A percentile compares a stretch with the other conserved stretches of the same genome.
Evolutionary conservation across 1,140 invertebrate genomes (phyloP).

Genomic region (Agrypnia vestita): DNA sequence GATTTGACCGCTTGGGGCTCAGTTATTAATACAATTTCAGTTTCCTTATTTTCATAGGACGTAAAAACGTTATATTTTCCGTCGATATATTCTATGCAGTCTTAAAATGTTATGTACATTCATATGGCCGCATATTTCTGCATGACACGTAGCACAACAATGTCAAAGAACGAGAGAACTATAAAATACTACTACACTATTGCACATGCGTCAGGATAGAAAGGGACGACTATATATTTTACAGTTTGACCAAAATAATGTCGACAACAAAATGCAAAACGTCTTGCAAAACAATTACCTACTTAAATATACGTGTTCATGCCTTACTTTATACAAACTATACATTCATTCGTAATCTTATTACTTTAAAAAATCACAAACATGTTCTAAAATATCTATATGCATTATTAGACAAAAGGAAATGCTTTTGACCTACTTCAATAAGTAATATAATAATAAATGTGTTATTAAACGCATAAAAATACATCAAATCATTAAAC

Average conservation of each 20-base stretch:
- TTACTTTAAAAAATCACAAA: too few relatives aligned
- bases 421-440: too few relatives aligned
- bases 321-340: too few relatives aligned
- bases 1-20: background rate
- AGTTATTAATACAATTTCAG: background rate
- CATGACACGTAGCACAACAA: background rate
- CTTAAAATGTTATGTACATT: background rate
- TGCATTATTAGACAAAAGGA: too few relatives aligned
- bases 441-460: too few relatives aligned
- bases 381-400: too few relatives aligned
- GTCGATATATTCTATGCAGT: background rate
- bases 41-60: slow-evolving; percentile 9
- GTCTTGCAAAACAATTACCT: background rate
- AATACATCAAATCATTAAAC: too few relatives aligned
- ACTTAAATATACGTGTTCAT: background rate
- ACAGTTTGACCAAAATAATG: background rate
- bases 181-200: background rate
- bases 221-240: slow-evolving; percentile 23
- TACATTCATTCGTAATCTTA: too few relatives aligned
- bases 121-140: background rate
- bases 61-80: background rate
- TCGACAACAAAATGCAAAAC: slow-evolving; percentile 3
- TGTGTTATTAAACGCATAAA: too few relatives aligned
- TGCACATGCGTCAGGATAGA: background rate
- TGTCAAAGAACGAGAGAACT: background rate